Conservation (phyloP, 64 coral and sea anemone genomes). For the Trachythela sp. region DNA sequence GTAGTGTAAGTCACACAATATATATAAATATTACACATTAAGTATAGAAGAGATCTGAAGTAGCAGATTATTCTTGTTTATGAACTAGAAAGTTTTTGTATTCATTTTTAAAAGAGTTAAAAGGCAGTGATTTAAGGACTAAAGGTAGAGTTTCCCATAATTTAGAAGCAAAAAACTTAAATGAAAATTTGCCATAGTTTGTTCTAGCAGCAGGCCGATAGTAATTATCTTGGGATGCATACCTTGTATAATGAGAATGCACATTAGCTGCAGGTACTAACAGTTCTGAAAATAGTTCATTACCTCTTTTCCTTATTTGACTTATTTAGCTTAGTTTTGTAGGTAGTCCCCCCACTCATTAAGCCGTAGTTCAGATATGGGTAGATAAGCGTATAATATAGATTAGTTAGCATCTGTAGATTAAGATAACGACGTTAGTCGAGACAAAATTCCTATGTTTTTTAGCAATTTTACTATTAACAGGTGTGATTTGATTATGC, state of each 20-base stretch:
- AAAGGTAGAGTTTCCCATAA: slow-evolving; percentile 30
- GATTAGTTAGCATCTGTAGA: slow-evolving; percentile 14
- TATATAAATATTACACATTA: no score
- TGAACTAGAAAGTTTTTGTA: slow-evolving; percentile 31
- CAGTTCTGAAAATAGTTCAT: background rate
- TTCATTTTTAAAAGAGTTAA: slow-evolving; percentile 43
- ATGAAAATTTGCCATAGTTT: slow-evolving; percentile 32
- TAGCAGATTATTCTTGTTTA: slow-evolving; percentile 27
- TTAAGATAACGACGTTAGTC: slow-evolving; percentile 9
- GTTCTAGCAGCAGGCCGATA: slow-evolving; percentile 3
- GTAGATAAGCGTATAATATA: slow-evolving; percentile 43
- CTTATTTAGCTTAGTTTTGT: background rate
- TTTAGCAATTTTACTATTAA: background rate
- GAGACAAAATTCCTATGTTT: background rate
- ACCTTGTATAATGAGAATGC: background rate
- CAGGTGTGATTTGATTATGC: background rate
- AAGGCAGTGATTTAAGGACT: slow-evolving; percentile 25
- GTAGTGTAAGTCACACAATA: background rate
- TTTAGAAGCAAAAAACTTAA: background rate
- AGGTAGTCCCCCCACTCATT: slow-evolving; percentile 33
- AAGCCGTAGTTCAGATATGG: slow-evolving; percentile 28
- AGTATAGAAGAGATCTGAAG: no score
- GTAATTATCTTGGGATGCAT: background rate
- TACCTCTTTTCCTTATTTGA: background rate
- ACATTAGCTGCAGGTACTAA: background rate